Conservation (phyloP, 92 coral and sea anemone species). For the Galaxea fascicularis region DNA sequence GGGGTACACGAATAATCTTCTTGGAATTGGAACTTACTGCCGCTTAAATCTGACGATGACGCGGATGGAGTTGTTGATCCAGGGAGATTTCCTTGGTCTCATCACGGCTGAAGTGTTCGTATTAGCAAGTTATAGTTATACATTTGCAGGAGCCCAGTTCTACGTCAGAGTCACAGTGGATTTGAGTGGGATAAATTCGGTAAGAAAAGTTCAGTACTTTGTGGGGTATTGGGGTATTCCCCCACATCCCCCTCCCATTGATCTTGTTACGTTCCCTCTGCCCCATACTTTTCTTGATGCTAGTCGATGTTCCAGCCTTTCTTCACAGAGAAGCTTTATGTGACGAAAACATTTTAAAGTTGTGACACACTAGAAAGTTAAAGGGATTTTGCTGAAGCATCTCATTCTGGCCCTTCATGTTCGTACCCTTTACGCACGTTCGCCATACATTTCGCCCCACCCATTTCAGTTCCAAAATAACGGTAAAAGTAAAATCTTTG, state of each 20-base stretch:
- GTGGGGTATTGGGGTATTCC: not conserved
- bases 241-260: not conserved
- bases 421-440: too few species aligned
- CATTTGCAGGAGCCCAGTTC: slow-evolving; percentile 61
- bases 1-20: slow-evolving; percentile 81
- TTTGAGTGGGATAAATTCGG: slow-evolving; percentile 81
- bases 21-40: slow-evolving; percentile 78
- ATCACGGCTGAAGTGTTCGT: slow-evolving; percentile 90
- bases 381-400: too few species aligned
- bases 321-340: too few species aligned
- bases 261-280: too few species aligned
- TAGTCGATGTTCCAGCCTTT: too few species aligned
- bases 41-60: slow-evolving; percentile 92
- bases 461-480: too few species aligned
- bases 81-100: slow-evolving; percentile 86
- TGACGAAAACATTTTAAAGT: too few species aligned
- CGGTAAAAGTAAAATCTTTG: too few species aligned
- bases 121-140: slow-evolving; percentile 72
- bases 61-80: slow-evolving; percentile 79
- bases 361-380: too few species aligned
- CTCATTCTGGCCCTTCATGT: too few species aligned
- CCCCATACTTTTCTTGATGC: too few species aligned
- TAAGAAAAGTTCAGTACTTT: slow-evolving; percentile 39
- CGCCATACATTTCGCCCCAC: too few species aligned
- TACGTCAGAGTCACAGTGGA: slow-evolving; percentile 90